These are phyloP conservation scores for Tenebrio molitor DNA, from an alignment of 1,140 invertebrate species.

Conservation along the genomic window DNA sequence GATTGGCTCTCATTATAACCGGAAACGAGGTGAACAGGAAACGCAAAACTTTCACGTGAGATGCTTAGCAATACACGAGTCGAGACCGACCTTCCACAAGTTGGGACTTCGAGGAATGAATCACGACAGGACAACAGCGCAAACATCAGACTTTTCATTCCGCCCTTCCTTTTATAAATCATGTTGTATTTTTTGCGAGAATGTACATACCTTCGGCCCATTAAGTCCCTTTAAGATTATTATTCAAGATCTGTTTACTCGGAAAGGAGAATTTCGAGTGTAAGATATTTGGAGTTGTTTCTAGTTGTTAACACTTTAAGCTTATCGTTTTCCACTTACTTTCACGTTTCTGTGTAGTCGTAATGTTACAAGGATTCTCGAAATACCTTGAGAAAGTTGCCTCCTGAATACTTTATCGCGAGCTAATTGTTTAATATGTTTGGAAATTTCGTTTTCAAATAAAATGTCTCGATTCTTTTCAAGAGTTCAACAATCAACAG, in stretches of 20 bases:
- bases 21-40: constrained; percentile 52
- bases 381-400: constrained; percentile 13
- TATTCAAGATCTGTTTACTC: background rate
- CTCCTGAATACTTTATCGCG: too few species aligned
- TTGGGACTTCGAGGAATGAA: background rate
- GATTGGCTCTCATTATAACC: constrained; percentile 53
- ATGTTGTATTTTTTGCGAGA: too few species aligned
- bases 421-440: too few species aligned
- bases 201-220: background rate
- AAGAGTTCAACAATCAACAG: too few species aligned
- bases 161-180: background rate
- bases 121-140: background rate
- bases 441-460: too few species aligned
- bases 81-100: background rate
- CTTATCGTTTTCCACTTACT: constrained; percentile 27
- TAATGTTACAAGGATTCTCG: constrained; percentile 6
- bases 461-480: too few species aligned
- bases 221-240: background rate
- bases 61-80: constrained; percentile 12
- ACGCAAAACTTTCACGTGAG: constrained; percentile 48
- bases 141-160: background rate
- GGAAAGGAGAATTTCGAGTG: background rate
- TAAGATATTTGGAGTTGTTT: constrained; percentile 10
- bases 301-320: constrained; percentile 22
- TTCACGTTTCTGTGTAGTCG: background rate